Evolutionary conservation across 2,888 invertebrate species (phyloP).

Genomic region (Junonia oenone): DNA sequence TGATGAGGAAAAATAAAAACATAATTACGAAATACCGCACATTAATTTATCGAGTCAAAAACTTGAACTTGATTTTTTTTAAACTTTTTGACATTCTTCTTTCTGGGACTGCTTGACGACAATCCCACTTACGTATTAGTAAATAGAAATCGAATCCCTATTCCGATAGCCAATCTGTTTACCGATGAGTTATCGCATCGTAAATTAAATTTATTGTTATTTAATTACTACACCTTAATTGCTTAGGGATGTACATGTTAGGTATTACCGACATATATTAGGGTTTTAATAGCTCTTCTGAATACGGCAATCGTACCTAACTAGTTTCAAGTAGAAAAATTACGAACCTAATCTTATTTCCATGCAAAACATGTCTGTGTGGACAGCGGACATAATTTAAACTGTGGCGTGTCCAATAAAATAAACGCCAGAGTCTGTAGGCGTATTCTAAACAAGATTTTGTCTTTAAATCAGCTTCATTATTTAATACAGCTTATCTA

Average conservation of each 20-base stretch:
- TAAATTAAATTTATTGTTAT: neutral
- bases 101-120: neutral
- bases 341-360: conserved; percentile 5
- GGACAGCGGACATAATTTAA: conserved; percentile 21
- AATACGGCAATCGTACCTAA: neutral
- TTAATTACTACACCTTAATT: neutral
- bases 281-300: neutral
- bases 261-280: neutral
- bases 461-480: conserved; percentile 7
- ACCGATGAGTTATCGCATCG: neutral
- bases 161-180: neutral
- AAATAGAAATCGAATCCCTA: neutral
- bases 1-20: too few relatives aligned
- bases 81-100: neutral
- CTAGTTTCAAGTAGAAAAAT: conserved; percentile 11
- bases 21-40: too few relatives aligned
- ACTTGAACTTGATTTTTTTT: too few relatives aligned
- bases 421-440: conserved; percentile 17
- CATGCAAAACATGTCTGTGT: conserved; percentile 12
- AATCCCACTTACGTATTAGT: neutral
- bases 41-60: too few relatives aligned
- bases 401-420: conserved; percentile 18
- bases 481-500: neutral
- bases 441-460: neutral
- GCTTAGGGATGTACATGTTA: neutral